Conservation (phyloP, 2,888 invertebrate species). For the Blomia tropicalis region DNA sequence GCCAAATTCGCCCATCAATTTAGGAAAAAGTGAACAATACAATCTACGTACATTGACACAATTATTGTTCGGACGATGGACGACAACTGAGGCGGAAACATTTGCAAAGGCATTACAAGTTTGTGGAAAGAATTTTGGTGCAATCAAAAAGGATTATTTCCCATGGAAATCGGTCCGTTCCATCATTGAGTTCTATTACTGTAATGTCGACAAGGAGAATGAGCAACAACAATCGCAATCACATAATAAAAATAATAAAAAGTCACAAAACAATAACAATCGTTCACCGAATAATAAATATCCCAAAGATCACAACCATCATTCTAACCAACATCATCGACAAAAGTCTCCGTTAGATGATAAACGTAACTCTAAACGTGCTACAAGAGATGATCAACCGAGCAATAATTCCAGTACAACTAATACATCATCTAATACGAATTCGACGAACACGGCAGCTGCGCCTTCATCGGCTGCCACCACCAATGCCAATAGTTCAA, state of each 20-base stretch:
- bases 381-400: background rate
- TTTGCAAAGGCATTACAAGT: conserved; percentile 30
- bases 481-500: background rate
- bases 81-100: conserved; percentile 29
- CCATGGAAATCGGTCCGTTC: conserved; percentile 31
- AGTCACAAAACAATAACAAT: background rate
- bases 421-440: background rate
- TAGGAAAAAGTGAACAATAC: conserved; percentile 5
- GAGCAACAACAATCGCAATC: background rate
- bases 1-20: background rate
- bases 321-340: too few species aligned
- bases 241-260: background rate
- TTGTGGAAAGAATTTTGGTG: conserved; percentile 31
- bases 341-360: background rate
- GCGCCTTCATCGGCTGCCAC: background rate
- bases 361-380: background rate
- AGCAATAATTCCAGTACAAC: background rate
- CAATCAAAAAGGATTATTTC: conserved; percentile 31
- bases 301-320: background rate
- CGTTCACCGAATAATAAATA: background rate
- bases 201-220: conserved; percentile 17
- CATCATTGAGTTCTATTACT: conserved; percentile 31
- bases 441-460: background rate
- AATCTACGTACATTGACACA: background rate
- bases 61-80: conserved; percentile 28